Evolutionary conservation across 2,113 vertebrate species (phyloP).

Genomic region (Thamnaconus septentrionalis): DNA sequence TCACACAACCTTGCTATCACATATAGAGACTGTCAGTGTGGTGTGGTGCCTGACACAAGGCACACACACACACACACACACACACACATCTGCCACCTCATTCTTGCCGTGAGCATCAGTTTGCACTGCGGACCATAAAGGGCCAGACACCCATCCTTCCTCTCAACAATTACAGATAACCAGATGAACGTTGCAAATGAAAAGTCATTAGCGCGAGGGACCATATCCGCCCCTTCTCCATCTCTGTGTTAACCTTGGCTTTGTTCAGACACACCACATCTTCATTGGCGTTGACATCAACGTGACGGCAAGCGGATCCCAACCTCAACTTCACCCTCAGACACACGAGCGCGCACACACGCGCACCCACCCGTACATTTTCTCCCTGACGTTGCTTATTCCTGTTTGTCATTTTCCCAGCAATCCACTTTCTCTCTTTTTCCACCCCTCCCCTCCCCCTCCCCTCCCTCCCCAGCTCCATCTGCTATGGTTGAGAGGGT

Average conservation of each 20-base stretch:
- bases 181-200: slow-evolving; percentile 74
- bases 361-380: background rate
- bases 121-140: slow-evolving; percentile 49
- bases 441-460: background rate
- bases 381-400: slow-evolving; percentile 3
- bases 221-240: slow-evolving; percentile 50
- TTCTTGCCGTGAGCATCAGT: slow-evolving; percentile 51
- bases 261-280: slow-evolving; percentile 18
- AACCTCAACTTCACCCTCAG: background rate
- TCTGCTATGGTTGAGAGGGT: slow-evolving; percentile 56
- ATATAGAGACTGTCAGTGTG: slow-evolving; percentile 15
- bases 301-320: slow-evolving; percentile 1
- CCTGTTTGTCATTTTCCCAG: slow-evolving; percentile 26
- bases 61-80: background rate
- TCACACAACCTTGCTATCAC: background rate
- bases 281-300: slow-evolving; percentile 50
- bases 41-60: background rate
- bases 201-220: slow-evolving; percentile 64
- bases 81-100: background rate
- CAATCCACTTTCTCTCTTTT: background rate
- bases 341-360: background rate
- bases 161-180: slow-evolving; percentile 76
- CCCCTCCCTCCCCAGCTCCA: slow-evolving; percentile 18
- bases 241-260: slow-evolving; percentile 70
- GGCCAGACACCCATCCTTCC: slow-evolving; percentile 33